A percentile compares a stretch with the other conserved stretches of the same genome.
Evolutionary conservation across 1,140 invertebrate genomes (phyloP).

Genomic region (Mya arenaria): DNA sequence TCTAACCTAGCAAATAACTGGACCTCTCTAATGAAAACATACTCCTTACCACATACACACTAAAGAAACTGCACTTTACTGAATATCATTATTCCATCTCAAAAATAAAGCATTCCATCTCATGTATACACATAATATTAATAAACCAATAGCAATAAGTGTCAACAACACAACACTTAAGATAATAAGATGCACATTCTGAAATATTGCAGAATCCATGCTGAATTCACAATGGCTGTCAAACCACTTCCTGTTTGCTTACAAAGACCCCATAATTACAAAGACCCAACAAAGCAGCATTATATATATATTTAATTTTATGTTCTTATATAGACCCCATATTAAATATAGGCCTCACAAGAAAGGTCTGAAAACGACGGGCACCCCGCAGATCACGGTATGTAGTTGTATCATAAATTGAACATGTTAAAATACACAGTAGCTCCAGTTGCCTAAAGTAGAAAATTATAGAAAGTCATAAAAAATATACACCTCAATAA

Average conservation of each 20-base stretch:
- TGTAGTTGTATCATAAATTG: neutral
- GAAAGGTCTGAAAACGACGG: neutral
- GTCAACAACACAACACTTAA: neutral
- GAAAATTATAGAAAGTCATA: neutral
- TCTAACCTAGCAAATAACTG: neutral
- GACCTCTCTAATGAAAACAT: neutral
- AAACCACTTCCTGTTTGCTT: neutral
- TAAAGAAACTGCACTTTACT: neutral
- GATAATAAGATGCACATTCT: neutral
- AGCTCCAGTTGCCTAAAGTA: neutral
- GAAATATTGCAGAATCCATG: neutral
- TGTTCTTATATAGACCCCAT: neutral
- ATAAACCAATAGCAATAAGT: neutral
- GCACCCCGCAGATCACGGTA: neutral
- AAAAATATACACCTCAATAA: neutral
- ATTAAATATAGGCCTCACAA: neutral
- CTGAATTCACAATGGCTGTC: neutral
- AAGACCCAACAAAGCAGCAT: neutral
- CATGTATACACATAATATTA: neutral
- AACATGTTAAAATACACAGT: neutral
- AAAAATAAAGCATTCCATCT: neutral
- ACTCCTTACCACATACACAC: neutral
- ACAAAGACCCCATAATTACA: neutral
- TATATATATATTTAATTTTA: slow-evolving; percentile 1
- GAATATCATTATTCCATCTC: neutral